Evolutionary conservation across 2,888 invertebrate species (phyloP).

Genomic region (Caenorhabditis doughertyi): DNA sequence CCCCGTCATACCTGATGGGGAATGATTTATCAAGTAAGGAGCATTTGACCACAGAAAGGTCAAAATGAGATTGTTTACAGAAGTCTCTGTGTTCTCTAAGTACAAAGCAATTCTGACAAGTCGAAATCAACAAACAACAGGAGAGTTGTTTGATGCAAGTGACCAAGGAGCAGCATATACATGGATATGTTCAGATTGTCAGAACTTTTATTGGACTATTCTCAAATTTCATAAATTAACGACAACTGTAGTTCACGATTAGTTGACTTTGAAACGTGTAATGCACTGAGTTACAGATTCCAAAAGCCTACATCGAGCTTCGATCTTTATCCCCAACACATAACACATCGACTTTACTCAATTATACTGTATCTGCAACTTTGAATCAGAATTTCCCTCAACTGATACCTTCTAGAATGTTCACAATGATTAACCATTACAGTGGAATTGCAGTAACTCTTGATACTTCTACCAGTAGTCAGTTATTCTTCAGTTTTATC

Average conservation of each 20-base stretch:
- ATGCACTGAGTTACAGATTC: not conserved
- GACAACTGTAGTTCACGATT: slow-evolving; percentile 17
- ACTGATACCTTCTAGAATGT: slow-evolving; percentile 52
- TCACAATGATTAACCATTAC: slow-evolving; percentile 59
- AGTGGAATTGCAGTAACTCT: slow-evolving; percentile 46
- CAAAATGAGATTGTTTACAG: slow-evolving; percentile 34
- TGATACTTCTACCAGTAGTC: slow-evolving; percentile 36
- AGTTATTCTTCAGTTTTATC: not conserved
- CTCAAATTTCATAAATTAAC: slow-evolving; percentile 47
- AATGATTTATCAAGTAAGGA: slow-evolving; percentile 48
- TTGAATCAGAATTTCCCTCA: slow-evolving; percentile 35
- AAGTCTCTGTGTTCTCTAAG: slow-evolving; percentile 47
- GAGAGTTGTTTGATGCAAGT: slow-evolving; percentile 52
- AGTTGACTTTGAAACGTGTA: not conserved
- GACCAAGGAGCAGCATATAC: slow-evolving; percentile 53
- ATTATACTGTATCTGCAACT: slow-evolving; percentile 5
- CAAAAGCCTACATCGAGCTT: slow-evolving; percentile 50
- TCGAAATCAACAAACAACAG: slow-evolving; percentile 51
- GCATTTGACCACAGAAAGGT: not conserved
- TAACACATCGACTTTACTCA: slow-evolving; percentile 34
- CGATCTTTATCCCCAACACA: slow-evolving; percentile 43
- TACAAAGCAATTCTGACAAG: slow-evolving; percentile 56
- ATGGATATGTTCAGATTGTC: slow-evolving; percentile 59
- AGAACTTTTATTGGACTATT: slow-evolving; percentile 51
- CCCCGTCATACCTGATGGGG: slow-evolving; percentile 52